Evolutionary conservation across 2,797 vertebrate species (phyloP).

Genomic region (Acrossocheilus fasciatus): DNA sequence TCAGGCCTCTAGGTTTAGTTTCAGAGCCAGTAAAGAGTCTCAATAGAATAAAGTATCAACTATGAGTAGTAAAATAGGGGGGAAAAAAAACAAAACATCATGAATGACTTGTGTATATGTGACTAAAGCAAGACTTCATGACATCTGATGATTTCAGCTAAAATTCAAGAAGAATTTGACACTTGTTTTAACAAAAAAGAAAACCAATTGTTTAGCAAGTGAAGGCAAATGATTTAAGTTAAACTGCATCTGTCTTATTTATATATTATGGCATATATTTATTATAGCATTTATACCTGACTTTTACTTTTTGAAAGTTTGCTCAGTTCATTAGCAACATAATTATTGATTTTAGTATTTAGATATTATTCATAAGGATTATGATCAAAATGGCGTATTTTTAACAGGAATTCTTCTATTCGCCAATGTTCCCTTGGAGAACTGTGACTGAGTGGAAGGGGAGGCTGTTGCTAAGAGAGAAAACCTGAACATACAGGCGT

Average conservation of each 20-base stretch:
- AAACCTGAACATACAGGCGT: slow-evolving; percentile 19
- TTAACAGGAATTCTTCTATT: neutral
- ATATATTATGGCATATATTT: neutral
- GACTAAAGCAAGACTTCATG: neutral
- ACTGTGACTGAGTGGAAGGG: slow-evolving; percentile 11
- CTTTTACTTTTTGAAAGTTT: neutral
- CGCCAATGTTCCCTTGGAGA: neutral
- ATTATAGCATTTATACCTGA: neutral
- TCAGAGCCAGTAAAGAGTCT: slow-evolving; percentile 12
- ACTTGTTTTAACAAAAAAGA: neutral
- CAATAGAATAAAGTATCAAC: neutral
- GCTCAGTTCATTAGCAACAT: neutral
- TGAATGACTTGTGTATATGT: neutral
- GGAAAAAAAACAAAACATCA: neutral
- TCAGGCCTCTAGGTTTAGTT: slow-evolving; percentile 14
- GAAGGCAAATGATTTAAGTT: neutral
- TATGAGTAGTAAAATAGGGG: neutral
- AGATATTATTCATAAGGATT: neutral
- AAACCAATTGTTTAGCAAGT: neutral
- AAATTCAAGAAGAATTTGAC: neutral
- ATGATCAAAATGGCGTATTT: neutral
- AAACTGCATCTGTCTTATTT: neutral
- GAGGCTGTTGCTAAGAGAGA: slow-evolving; percentile 19
- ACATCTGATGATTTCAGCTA: neutral
- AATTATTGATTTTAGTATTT: neutral